These are phyloP conservation scores for Rhabdomys pumilio DNA, from an alignment of 2,797 vertebrate genomes.

Conservation along the genomic window DNA sequence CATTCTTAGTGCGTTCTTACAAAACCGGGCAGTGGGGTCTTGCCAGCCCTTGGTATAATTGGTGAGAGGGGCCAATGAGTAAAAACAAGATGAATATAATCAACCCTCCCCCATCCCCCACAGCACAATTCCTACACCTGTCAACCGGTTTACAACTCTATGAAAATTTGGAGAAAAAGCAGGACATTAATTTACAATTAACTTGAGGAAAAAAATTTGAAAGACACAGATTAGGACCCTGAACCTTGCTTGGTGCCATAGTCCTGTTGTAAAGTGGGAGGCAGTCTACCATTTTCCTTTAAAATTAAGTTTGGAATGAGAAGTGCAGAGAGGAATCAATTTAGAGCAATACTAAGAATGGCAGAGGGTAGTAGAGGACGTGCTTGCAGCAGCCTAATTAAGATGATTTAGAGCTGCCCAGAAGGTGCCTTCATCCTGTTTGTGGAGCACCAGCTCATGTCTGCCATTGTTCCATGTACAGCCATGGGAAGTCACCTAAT, in stretches of 20 bases:
- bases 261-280: not conserved
- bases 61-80: not conserved
- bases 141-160: not conserved
- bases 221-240: not conserved
- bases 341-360: constrained; percentile 69
- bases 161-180: not conserved
- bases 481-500: constrained; percentile 68
- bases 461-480: not conserved
- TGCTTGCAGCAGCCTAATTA: constrained; percentile 73
- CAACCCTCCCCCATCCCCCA: not conserved
- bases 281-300: constrained; percentile 40
- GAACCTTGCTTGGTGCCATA: not conserved
- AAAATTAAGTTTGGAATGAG: constrained; percentile 71
- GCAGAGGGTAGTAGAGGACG: constrained; percentile 29
- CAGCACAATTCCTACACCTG: not conserved
- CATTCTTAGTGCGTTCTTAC: not conserved
- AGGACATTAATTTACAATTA: not conserved
- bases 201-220: not conserved
- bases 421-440: constrained; percentile 52
- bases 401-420: constrained; percentile 77
- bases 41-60: not conserved
- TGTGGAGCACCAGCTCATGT: constrained; percentile 53
- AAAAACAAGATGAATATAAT: not conserved
- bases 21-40: not conserved
- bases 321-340: constrained; percentile 74